Percentiles rank a stretch among this genome's conserved stretches.
phyloP scores from a whole-genome alignment of 2,797 vertebrate species.

The Manis crassicaudata region DNA sequence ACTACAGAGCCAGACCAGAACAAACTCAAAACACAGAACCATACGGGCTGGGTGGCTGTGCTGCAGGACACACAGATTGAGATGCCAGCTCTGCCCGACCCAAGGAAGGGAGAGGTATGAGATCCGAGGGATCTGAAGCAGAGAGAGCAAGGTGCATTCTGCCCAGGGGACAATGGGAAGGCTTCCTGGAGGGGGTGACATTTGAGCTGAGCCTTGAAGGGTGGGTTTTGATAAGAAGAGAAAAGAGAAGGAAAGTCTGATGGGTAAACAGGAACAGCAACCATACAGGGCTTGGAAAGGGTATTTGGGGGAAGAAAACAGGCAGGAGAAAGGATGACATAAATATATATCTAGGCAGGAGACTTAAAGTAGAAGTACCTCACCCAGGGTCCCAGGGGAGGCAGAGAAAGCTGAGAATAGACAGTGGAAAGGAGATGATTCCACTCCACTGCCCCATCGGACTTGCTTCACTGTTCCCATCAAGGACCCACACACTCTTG shows the following conservation, averaged over 20 bases:
- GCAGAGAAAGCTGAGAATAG: background rate
- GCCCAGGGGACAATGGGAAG: background rate
- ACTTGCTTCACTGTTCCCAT: background rate
- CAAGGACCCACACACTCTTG: accelerated
- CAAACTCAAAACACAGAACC: background rate
- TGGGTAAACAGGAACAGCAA: background rate
- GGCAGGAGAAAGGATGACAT: background rate
- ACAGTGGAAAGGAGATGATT: accelerated
- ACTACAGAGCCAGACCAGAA: background rate
- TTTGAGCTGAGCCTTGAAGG: background rate
- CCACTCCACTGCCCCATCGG: accelerated
- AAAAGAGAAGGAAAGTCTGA: background rate
- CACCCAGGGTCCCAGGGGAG: background rate
- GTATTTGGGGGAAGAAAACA: background rate
- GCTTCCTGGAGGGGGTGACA: background rate
- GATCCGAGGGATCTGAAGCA: background rate
- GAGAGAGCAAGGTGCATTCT: background rate
- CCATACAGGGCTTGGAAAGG: background rate
- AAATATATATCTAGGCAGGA: background rate
- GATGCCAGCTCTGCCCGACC: background rate
- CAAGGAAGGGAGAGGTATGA: background rate
- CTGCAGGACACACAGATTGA: background rate
- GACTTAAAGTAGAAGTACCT: background rate
- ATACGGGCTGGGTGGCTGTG: accelerated
- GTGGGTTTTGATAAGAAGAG: background rate